Conservation (phyloP, 1,140 invertebrate species). For the Battus philenor region DNA sequence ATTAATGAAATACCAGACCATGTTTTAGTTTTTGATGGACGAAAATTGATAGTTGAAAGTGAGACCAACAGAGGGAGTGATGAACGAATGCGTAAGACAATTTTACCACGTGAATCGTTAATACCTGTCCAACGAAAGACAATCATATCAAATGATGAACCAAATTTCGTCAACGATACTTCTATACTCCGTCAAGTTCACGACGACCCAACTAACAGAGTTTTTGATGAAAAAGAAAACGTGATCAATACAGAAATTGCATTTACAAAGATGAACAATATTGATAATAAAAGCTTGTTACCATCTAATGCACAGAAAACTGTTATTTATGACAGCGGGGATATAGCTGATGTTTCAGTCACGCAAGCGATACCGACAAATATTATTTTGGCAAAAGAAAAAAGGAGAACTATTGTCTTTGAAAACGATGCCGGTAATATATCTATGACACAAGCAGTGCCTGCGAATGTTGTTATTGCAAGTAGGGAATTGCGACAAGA, state of each 20-base stretch:
- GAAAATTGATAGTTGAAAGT: conserved; percentile 43
- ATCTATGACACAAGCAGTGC: conserved; percentile 18
- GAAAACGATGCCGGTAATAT: conserved; percentile 25
- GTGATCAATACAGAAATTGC: conserved; percentile 22
- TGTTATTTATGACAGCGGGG: conserved; percentile 20
- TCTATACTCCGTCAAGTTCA: background rate
- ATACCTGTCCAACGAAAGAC: conserved; percentile 36
- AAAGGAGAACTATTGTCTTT: conserved; percentile 26
- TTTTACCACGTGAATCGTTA: conserved; percentile 15
- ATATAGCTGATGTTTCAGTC: conserved; percentile 28
- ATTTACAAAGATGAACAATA: conserved; percentile 9
- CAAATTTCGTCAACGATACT: conserved; percentile 35
- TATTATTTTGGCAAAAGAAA: conserved; percentile 16
- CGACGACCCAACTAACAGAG: background rate
- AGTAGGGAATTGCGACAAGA: background rate
- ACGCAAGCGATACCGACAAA: conserved; percentile 25
- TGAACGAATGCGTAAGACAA: conserved; percentile 24
- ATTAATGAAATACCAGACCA: conserved; percentile 43
- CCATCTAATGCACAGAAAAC: conserved; percentile 16
- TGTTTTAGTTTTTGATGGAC: conserved; percentile 61
- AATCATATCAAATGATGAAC: conserved; percentile 49
- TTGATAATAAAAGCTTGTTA: conserved; percentile 8
- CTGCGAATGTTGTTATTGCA: background rate
- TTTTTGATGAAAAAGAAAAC: conserved; percentile 9
- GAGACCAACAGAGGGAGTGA: conserved; percentile 26